Evolutionary conservation across 2,888 invertebrate genomes (phyloP).

Genomic region (Mythimna pallens): DNA sequence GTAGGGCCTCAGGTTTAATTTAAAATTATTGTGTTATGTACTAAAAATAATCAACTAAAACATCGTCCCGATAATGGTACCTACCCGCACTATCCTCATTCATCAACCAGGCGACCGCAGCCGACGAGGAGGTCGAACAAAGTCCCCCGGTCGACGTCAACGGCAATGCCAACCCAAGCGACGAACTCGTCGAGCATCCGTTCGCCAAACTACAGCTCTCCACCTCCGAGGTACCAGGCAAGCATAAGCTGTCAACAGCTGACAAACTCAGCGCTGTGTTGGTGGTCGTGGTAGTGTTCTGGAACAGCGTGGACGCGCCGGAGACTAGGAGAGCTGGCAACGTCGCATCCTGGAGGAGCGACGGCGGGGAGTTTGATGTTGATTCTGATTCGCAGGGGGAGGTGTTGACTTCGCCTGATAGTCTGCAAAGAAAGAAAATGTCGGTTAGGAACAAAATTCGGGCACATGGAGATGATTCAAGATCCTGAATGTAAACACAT

Average conservation of each 20-base stretch:
- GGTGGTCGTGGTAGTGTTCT: conserved; percentile 80
- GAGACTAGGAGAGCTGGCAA: conserved; percentile 86
- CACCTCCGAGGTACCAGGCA: conserved; percentile 76
- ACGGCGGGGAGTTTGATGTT: conserved; percentile 91
- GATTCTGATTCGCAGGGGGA: conserved; percentile 92
- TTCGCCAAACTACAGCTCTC: conserved; percentile 83
- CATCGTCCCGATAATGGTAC: conserved; percentile 31
- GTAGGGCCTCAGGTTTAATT: too few species aligned
- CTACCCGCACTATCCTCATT: conserved; percentile 89
- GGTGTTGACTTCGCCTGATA: conserved; percentile 87
- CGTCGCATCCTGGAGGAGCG: conserved; percentile 84
- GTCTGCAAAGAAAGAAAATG: conserved; percentile 74
- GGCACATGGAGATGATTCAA: neutral
- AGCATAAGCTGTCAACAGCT: conserved; percentile 77
- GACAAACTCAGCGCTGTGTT: conserved; percentile 69
- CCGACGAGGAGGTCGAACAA: conserved; percentile 85
- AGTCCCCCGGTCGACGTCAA: conserved; percentile 83
- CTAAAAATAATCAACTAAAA: neutral
- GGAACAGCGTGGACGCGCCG: conserved; percentile 84
- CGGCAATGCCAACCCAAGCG: conserved; percentile 82
- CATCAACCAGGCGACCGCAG: conserved; percentile 90
- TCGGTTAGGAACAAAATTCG: neutral
- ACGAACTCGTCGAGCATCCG: conserved; percentile 83
- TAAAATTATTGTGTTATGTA: too few species aligned
- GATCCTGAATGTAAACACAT: neutral